Evolutionary conservation across 2,113 vertebrate genomes (phyloP).

Genomic region (Mastomys natalensis): DNA sequence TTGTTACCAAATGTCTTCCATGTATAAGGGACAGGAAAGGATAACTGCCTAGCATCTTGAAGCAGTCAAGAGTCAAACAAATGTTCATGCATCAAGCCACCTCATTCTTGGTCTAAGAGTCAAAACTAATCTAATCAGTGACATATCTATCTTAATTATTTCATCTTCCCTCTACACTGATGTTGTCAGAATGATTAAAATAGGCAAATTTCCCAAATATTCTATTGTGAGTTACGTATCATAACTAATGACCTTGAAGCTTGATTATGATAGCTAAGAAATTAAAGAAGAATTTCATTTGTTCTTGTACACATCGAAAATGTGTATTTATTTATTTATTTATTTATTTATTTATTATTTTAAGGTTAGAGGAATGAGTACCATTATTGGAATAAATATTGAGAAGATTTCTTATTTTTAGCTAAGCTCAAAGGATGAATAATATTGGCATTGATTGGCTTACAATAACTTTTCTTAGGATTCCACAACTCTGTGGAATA

Average conservation of each 20-base stretch:
- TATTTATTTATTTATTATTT: not conserved
- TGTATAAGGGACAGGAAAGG: not conserved
- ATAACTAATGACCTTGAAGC: constrained; percentile 37
- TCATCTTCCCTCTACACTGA: constrained; percentile 33
- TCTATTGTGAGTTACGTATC: constrained; percentile 25
- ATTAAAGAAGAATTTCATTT: not conserved
- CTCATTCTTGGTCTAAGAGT: constrained; percentile 43
- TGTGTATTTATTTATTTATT: not conserved
- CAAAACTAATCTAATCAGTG: constrained; percentile 59
- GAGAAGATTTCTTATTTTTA: constrained; percentile 33
- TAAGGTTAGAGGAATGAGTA: not conserved
- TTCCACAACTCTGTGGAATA: not conserved
- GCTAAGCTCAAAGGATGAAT: constrained; percentile 1
- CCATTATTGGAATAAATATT: constrained; percentile 22
- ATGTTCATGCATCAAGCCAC: not conserved
- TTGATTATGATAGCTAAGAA: constrained; percentile 23
- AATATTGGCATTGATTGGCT: not conserved
- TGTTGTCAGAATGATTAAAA: constrained; percentile 30
- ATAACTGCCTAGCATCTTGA: not conserved
- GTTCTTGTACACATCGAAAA: not conserved
- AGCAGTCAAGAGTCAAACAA: not conserved
- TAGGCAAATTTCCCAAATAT: constrained; percentile 39
- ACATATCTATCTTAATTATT: not conserved
- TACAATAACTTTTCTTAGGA: not conserved
- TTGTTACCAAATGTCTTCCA: not conserved